Evolutionary conservation across 1,140 invertebrate genomes (phyloP), one percentile per base, ranked within the genome.

Genomic region (Marisa cornuarietis): DNA sequence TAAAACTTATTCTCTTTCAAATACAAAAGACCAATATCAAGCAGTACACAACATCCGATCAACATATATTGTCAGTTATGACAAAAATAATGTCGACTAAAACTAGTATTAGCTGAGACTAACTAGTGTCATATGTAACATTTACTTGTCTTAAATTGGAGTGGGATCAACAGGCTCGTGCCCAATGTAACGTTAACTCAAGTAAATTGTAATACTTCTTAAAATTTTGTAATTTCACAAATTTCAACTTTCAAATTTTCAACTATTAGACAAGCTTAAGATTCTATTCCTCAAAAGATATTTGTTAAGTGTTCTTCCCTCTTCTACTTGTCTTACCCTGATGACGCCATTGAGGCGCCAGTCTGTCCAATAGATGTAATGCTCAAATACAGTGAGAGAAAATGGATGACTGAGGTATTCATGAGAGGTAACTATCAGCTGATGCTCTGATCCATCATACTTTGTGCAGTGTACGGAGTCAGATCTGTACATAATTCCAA

Each of bases 271-370:
- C 69, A 71, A 22, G 22, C 31, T 31, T n/a, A 22, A 71, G 31
- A 42, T 71, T 22, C 0, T 71, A 20, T n/a, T 5, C 69, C 5
- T 18, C 31, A n/a, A 71, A 42, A 42, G 3, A 18, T 71, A 71
- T 71, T 31, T 20, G 8, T 20, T 24, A 65, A 65, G 20, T 65
- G 9, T 71, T 24, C 18, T 18, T 51, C 42, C 31, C 2, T 8
- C 54, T 6, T 11, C 54, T 58, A 1, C 54, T 73, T 54, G n/a
- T 83, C 86, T 86, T 83, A 92, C 92, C 87, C 91, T 91, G 74
- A 96, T 94, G 20, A 98, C 92, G n/a, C 94, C 93, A 90, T 96
- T 96, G 49, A 95, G 95, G 91, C 96, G 95, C 96, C 96, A 98
- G 91, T 98, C 96, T 26, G 95, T 96, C 95, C 96, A 98, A 91